Evolutionary conservation across 2,113 vertebrate genomes (phyloP), one percentile per base, ranked within the genome.

Genomic region (Mastomys coucha): DNA sequence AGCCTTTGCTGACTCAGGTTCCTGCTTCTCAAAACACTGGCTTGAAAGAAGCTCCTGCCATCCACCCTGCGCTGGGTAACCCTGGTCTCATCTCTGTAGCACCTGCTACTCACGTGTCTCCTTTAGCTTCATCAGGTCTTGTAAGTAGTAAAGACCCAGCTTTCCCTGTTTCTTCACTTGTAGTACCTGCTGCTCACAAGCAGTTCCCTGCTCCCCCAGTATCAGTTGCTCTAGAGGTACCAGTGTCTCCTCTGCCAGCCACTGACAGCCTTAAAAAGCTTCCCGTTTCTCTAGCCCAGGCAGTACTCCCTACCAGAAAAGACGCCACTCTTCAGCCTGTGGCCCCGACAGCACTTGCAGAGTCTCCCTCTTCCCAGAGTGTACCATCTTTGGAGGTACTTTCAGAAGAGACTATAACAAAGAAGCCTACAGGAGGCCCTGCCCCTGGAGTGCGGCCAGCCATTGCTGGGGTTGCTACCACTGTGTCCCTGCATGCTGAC

Each of bases 191-290:
- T 39, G 26, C 87, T 87, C n/a, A 60, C 51, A 88, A 88, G 65
- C 89, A 84, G 26, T 60, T 81, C 90, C n/a, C 86, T 92, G 8
- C 65, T 95, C 22, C 86, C 92, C 82, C 92, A 22, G 60, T 75
- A 63, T 16, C 77, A 56, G 0, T 72, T 58, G 31, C 89, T 94
- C 33, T 91, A 19, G 96, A 42, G 26, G 51, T 73, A 26, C 92
- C 95, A 85, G 81, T 84, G 70, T 88, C 88, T 89, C 69, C 96
- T 96, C n/a, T 89, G 69, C 86, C 91, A 90, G 26, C 90, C 77
- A 76, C 63, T 24, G 65, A 93, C 80, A 75, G 91, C 51, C 36
- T 82, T 63, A 92, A n/a, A 93, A 90, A 17, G 86, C 36, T 69
- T 36, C 9, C 87, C 78, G 0, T 92, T 72, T 93, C 78, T 94